Evolutionary conservation across 2,888 invertebrate species (phyloP).

Genomic region (Agrochola litura): DNA sequence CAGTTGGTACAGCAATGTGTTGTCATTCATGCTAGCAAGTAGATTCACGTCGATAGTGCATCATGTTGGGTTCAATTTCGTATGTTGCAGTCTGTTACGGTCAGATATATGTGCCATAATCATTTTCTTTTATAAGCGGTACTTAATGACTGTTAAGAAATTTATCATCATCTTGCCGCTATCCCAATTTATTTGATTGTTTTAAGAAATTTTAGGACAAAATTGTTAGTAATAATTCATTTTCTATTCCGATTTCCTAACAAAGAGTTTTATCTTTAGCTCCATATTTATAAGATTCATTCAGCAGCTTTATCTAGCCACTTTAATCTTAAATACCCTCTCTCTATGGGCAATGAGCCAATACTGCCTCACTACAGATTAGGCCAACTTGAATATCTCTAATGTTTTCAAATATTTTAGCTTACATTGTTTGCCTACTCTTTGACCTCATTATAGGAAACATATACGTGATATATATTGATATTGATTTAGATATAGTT

Average conservation of each 20-base stretch:
- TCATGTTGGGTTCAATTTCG: neutral
- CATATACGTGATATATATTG: slow-evolving; percentile 10
- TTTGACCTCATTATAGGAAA: slow-evolving; percentile 33
- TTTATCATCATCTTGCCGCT: neutral
- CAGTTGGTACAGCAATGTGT: neutral
- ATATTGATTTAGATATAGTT: slow-evolving; percentile 11
- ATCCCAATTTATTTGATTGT: neutral
- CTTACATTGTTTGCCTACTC: neutral
- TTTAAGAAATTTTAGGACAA: neutral
- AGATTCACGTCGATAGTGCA: neutral
- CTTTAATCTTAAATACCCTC: slow-evolving; percentile 31
- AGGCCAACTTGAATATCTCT: slow-evolving; percentile 21
- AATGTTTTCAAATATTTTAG: slow-evolving; percentile 34
- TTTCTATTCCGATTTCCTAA: neutral
- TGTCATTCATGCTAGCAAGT: neutral
- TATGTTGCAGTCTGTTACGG: neutral
- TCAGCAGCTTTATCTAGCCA: slow-evolving; percentile 31
- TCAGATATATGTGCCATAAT: neutral
- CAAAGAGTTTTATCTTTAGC: neutral
- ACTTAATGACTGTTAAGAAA: no score
- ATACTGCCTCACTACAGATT: slow-evolving; percentile 22
- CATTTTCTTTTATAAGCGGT: neutral
- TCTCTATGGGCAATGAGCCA: slow-evolving; percentile 29
- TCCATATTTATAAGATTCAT: slow-evolving; percentile 16
- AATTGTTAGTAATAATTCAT: neutral